Evolutionary conservation across 2,888 invertebrate species (phyloP), one percentile per base, ranked within the genome.

Genomic region (Panopea generosa): DNA sequence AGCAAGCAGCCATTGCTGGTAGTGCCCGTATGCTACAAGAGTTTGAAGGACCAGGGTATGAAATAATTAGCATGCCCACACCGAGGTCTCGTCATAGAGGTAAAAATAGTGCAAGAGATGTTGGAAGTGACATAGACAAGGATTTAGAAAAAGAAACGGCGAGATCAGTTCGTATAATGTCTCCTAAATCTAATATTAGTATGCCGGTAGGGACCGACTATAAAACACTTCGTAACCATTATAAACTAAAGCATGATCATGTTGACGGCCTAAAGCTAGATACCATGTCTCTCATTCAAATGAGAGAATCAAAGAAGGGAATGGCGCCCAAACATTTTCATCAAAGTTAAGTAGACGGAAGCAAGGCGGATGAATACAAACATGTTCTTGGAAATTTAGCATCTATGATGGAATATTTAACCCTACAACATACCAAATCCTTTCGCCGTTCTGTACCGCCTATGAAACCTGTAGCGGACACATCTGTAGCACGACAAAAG

Each of bases 381-480:
- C 75, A 82, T 43, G 67, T 83, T 55, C 43, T 81, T 26, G 84
- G 80, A 16, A 82, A 76, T 27, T 43, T 90, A 6, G 75, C 74
- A 29, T 70, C 82, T 20, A 82, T 90, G 73, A 84, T 89, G 85
- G 84, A 83, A 38, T 81, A 82, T 53, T 72, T 89, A 33, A 77
- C 87, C 0, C 79, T 88, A 16, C 88, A 89, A 50, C 73, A 86
- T 40, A 83, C 87, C 18, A 71, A 79, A 27, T 89, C 90, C n/a
- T 90, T 86, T 71, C 75, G 90, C 22, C 82, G 84, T 18, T 84
- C 86, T 7, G 87, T 85, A 16, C 79, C 80, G 9, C 78, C 82
- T 16, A 40, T 82, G 16, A 80, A 84, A 50, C 77, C 78, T 14
- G 72, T 70, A 7, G 67, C 71, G 18, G 62, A 73, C 27, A 66